These are phyloP conservation scores for Botrylloides violaceus DNA, from an alignment of 23 tunicate genomes.

Conservation along the genomic window DNA sequence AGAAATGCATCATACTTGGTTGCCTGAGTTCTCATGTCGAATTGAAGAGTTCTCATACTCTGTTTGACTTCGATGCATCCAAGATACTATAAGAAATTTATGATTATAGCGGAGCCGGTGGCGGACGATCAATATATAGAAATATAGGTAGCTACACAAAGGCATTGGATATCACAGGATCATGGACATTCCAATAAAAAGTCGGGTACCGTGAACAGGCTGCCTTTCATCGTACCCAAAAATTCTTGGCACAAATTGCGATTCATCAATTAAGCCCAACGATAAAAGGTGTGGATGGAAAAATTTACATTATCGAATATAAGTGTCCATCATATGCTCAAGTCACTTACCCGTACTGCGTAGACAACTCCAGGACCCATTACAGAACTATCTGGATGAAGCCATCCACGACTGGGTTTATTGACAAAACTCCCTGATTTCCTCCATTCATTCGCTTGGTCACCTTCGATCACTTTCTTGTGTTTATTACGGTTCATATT, in stretches of 20 bases:
- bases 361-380: constrained; percentile 97
- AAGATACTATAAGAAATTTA: constrained; percentile 78
- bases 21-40: constrained; percentile 87
- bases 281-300: too few species aligned
- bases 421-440: constrained; percentile 97
- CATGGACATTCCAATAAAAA: too few species aligned
- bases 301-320: too few species aligned
- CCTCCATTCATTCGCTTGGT: constrained; percentile 81
- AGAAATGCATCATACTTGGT: constrained; percentile 74
- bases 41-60: constrained; percentile 74
- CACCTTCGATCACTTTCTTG: constrained; percentile 81
- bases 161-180: too few species aligned
- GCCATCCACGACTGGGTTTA: constrained; percentile 92
- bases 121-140: too few species aligned
- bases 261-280: too few species aligned
- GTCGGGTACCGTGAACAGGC: too few species aligned
- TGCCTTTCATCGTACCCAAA: too few species aligned
- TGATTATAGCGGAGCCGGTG: too few species aligned
- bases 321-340: not conserved
- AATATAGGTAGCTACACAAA: too few species aligned
- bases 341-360: constrained; percentile 72
- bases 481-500: constrained; percentile 37
- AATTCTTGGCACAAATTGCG: too few species aligned
- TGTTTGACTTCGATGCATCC: constrained; percentile 91
- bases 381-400: constrained; percentile 83